These are phyloP conservation scores for Oscheius onirici DNA, from an alignment of 2,888 invertebrate species.

Conservation along the genomic window DNA sequence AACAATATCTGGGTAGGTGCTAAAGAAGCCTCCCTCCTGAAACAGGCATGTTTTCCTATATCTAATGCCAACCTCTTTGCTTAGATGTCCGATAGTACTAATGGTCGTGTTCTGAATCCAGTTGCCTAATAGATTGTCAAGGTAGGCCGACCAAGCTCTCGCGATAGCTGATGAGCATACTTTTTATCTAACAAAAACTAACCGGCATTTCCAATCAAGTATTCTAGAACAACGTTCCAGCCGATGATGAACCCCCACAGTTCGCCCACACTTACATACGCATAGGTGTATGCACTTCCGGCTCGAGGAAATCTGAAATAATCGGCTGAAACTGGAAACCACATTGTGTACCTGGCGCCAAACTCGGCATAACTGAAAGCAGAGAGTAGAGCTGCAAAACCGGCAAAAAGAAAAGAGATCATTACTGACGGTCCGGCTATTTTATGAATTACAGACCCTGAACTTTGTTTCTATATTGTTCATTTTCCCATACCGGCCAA, in stretches of 20 bases:
- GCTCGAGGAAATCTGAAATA: slow-evolving; percentile 81
- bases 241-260: slow-evolving; percentile 85
- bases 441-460: slow-evolving; percentile 84
- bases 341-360: slow-evolving; percentile 70
- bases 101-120: slow-evolving; percentile 59
- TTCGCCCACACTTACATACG: slow-evolving; percentile 93
- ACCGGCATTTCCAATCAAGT: slow-evolving; percentile 78
- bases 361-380: slow-evolving; percentile 78
- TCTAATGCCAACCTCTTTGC: slow-evolving; percentile 17
- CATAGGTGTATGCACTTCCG: slow-evolving; percentile 81
- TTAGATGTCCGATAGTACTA: slow-evolving; percentile 24
- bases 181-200: background rate
- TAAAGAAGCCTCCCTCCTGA: slow-evolving; percentile 43
- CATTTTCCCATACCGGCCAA: slow-evolving; percentile 33
- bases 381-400: slow-evolving; percentile 84
- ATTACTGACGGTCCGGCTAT: slow-evolving; percentile 91
- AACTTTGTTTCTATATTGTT: background rate
- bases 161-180: slow-evolving; percentile 71
- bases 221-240: slow-evolving; percentile 76
- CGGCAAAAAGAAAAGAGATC: slow-evolving; percentile 82
- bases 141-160: slow-evolving; percentile 74
- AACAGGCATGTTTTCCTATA: background rate
- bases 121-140: slow-evolving; percentile 70
- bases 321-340: slow-evolving; percentile 38
- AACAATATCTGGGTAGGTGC: slow-evolving; percentile 44